These are phyloP conservation scores for Vulpes vulpes DNA, from an alignment of 2,113 vertebrate species.

Conservation along the genomic window DNA sequence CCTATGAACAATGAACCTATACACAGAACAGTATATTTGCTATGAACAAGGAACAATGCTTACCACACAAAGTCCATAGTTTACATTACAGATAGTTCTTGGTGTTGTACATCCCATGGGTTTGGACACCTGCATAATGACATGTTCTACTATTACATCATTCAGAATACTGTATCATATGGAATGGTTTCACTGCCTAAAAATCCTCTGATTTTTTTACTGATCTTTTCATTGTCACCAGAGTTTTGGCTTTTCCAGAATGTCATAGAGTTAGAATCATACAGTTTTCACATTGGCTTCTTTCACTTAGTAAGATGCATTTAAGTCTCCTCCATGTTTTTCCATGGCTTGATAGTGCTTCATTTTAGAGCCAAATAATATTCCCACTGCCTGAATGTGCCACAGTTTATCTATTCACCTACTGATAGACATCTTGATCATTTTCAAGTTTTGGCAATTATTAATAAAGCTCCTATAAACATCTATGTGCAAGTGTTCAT, in stretches of 20 bases:
- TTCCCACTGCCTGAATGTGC: neutral
- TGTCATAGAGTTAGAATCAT: neutral
- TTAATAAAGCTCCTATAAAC: neutral
- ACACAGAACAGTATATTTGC: neutral
- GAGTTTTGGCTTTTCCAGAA: neutral
- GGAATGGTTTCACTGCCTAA: neutral
- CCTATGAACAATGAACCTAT: neutral
- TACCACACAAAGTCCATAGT: neutral
- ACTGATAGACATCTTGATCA: neutral
- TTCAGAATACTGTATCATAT: neutral
- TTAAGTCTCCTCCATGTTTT: neutral
- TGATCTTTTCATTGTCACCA: neutral
- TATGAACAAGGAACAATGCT: neutral
- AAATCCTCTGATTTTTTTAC: neutral
- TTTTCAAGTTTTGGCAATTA: neutral
- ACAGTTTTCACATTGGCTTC: neutral
- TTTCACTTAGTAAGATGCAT: neutral
- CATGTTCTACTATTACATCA: neutral
- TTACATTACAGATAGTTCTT: neutral
- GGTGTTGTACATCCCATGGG: neutral
- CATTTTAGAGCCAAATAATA: neutral
- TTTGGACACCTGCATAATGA: neutral
- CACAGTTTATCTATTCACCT: neutral
- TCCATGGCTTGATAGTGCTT: neutral
- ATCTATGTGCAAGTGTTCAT: neutral